A percentile compares a stretch with the other conserved stretches of the same genome.
These are phyloP conservation scores for Cotesia chilonis DNA, from an alignment of 1,140 invertebrate genomes.

Conservation along the genomic window DNA sequence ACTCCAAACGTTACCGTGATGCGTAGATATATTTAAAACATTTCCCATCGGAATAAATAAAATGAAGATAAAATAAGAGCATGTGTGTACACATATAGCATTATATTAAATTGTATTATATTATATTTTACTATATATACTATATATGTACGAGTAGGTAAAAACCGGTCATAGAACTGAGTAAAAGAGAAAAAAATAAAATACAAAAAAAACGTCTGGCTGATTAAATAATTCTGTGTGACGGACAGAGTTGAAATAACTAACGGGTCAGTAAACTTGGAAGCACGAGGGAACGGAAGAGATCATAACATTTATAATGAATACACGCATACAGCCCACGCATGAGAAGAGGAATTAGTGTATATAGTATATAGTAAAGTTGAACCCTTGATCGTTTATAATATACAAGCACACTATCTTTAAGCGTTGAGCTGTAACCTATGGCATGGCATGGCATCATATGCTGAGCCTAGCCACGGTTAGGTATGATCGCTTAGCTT, in stretches of 20 bases:
- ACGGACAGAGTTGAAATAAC: conserved; percentile 23
- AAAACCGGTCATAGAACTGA: not conserved
- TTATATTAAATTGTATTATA: too few species aligned
- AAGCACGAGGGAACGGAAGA: conserved; percentile 16
- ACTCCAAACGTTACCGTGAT: too few species aligned
- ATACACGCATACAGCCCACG: conserved; percentile 33
- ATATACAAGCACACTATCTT: not conserved
- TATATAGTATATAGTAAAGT: conserved; percentile 9
- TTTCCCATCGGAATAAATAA: too few species aligned
- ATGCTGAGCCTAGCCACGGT: too few species aligned
- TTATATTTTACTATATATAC: too few species aligned
- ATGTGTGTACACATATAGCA: too few species aligned
- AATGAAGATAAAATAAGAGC: too few species aligned
- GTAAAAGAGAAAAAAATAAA: conserved; percentile 9
- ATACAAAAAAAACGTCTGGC: not conserved
- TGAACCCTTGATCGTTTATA: conserved; percentile 23
- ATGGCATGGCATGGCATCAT: too few species aligned
- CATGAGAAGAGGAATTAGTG: conserved; percentile 31
- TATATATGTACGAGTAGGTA: not conserved
- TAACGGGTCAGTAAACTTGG: conserved; percentile 36
- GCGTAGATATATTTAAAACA: too few species aligned
- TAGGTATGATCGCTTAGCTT: too few species aligned
- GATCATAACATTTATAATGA: conserved; percentile 19
- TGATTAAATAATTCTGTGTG: conserved; percentile 25
- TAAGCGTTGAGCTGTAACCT: not conserved